Conservation (phyloP, 2,113 vertebrate species). For the Mirza zaza region DNA sequence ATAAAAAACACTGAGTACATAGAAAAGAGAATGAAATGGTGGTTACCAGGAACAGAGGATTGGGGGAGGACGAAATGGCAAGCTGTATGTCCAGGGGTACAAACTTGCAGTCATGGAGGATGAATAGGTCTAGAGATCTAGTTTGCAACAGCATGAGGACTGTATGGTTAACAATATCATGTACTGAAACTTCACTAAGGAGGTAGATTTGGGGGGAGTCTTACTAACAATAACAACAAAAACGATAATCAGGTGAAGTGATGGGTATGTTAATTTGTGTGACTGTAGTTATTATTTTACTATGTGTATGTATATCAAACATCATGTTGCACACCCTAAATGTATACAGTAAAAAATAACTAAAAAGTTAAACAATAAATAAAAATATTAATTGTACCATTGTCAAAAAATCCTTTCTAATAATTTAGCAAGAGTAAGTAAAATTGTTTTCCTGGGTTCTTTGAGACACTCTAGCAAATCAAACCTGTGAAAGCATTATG, state of each 20-base stretch:
- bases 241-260: neutral
- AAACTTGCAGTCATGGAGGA: neutral
- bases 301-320: neutral
- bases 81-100: neutral
- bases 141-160: too few species aligned
- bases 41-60: neutral
- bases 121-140: neutral
- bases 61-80: neutral
- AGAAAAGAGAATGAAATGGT: neutral
- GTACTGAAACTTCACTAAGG: neutral
- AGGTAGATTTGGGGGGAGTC: neutral
- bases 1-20: too few species aligned
- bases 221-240: neutral
- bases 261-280: neutral
- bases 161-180: neutral
- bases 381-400: neutral
- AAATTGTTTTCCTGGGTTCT: neutral
- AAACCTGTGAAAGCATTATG: neutral
- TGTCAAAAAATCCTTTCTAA: neutral
- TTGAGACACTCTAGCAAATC: neutral
- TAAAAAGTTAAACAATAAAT: neutral
- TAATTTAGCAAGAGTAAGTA: neutral
- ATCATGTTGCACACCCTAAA: neutral
- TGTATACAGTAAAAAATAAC: neutral
- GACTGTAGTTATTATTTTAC: neutral